These are phyloP conservation scores for Bothrops jararaca DNA, from an alignment of 2,113 vertebrate genomes.

Conservation along the genomic window DNA sequence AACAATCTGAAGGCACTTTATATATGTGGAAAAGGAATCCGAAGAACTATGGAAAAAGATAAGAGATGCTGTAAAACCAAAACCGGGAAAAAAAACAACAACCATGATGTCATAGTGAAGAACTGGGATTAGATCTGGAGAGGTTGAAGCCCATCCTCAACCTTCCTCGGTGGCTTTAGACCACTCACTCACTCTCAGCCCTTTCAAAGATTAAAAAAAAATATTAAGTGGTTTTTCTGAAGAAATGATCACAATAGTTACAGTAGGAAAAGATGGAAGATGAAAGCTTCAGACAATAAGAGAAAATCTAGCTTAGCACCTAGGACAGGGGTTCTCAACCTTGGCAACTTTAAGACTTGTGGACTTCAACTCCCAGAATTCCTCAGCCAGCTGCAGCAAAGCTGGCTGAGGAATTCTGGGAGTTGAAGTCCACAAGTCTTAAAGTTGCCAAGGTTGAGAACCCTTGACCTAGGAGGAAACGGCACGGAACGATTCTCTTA, in stretches of 20 bases:
- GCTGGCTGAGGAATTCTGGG: too few relatives aligned
- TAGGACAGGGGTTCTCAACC: not conserved
- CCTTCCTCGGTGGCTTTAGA: not conserved
- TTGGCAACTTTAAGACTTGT: too few relatives aligned
- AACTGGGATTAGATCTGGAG: not conserved
- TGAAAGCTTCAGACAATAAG: not conserved
- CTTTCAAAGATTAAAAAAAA: not conserved
- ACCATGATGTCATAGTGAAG: not conserved
- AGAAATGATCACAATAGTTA: not conserved
- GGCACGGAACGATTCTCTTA: not conserved
- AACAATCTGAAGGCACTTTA: not conserved
- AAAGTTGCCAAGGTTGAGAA: too few relatives aligned
- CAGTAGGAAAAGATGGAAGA: not conserved
- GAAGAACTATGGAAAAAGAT: not conserved
- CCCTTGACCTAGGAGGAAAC: not conserved
- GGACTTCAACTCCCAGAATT: too few relatives aligned
- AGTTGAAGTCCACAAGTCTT: too few relatives aligned
- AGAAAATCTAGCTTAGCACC: not conserved
- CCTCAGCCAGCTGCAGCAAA: too few relatives aligned
- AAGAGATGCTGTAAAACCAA: not conserved
- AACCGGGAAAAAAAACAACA: accelerated
- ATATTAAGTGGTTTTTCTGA: not conserved
- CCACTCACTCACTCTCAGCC: not conserved
- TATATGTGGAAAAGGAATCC: not conserved
- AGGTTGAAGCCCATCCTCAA: not conserved